Conservation (phyloP, 2,113 vertebrate genomes). For the Caloenas nicobarica region DNA sequence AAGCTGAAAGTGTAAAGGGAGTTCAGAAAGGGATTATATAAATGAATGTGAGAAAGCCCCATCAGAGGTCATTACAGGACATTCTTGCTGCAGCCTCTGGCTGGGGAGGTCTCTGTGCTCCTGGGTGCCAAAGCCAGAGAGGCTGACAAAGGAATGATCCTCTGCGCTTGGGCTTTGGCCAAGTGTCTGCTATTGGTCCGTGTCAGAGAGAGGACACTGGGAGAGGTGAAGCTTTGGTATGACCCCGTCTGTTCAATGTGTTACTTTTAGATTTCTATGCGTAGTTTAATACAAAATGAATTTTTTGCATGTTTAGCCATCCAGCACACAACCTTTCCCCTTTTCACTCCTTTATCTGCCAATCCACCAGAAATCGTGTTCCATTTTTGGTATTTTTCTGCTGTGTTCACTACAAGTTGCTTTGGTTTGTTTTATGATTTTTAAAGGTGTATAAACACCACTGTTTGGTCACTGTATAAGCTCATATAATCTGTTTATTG, state of each 20-base stretch:
- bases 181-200: neutral
- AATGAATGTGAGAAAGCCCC: slow-evolving; percentile 17
- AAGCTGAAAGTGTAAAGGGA: slow-evolving; percentile 33
- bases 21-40: slow-evolving; percentile 36
- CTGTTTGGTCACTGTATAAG: neutral
- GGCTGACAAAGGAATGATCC: neutral
- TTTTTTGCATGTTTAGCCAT: neutral
- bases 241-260: neutral
- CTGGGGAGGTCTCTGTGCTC: neutral
- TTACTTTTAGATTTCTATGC: neutral
- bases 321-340: neutral
- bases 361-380: neutral
- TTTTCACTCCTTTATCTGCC: neutral
- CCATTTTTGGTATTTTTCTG: neutral
- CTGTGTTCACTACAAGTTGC: neutral
- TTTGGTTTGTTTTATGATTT: neutral
- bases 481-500: neutral
- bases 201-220: neutral
- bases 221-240: neutral
- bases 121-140: neutral
- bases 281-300: neutral
- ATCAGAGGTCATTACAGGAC: neutral
- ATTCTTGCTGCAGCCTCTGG: neutral
- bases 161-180: neutral
- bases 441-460: neutral